phyloP scores from a whole-genome alignment of 23 tunicate species.

The Pegea sp. region DNA sequence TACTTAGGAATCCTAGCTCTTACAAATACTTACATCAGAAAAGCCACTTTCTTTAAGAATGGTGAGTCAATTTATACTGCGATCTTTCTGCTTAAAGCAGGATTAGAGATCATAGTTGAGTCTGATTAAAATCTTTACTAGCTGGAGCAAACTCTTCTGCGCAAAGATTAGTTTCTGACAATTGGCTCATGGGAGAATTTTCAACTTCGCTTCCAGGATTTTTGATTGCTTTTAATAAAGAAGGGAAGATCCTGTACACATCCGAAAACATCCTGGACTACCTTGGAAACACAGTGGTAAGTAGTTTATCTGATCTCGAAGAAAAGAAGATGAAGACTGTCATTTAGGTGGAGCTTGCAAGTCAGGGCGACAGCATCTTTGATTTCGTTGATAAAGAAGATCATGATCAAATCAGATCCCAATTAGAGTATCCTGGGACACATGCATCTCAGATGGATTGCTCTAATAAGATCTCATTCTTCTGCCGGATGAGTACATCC shows the following conservation, averaged over 20 bases:
- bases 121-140: neutral
- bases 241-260: slow-evolving; percentile 69
- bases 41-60: slow-evolving; percentile 92
- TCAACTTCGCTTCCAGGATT: slow-evolving; percentile 67
- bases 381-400: slow-evolving; percentile 94
- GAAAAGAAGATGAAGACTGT: neutral
- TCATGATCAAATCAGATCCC: slow-evolving; percentile 84
- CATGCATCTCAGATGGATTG: neutral
- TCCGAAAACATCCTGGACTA: slow-evolving; percentile 90
- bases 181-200: slow-evolving; percentile 51
- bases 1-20: slow-evolving; percentile 85
- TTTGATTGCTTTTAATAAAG: slow-evolving; percentile 77
- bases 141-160: too few relatives aligned
- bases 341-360: slow-evolving; percentile 82
- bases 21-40: slow-evolving; percentile 92
- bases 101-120: too few relatives aligned
- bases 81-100: neutral
- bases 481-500: slow-evolving; percentile 88
- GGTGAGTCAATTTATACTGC: slow-evolving; percentile 9
- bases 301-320: slow-evolving; percentile 1
- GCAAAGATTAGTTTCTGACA: too few relatives aligned
- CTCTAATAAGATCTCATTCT: slow-evolving; percentile 58
- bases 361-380: slow-evolving; percentile 90
- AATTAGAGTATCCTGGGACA: slow-evolving; percentile 60
- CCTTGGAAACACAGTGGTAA: slow-evolving; percentile 97